phyloP scores from a whole-genome alignment of 2,888 invertebrate genomes.

The Ryuthela nishihirai region DNA sequence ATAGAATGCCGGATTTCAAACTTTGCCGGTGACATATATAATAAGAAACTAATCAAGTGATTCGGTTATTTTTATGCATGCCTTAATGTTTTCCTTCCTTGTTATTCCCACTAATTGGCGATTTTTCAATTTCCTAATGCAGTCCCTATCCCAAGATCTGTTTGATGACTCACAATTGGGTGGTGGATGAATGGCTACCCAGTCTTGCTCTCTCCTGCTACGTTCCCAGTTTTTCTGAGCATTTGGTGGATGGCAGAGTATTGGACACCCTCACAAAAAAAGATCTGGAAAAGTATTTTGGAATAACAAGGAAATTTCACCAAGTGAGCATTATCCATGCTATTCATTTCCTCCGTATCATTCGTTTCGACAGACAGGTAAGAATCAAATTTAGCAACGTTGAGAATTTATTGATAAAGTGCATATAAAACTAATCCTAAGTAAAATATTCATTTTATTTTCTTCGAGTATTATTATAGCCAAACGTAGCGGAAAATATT shows the following conservation, averaged over 20 bases:
- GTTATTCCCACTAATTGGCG: too few relatives aligned
- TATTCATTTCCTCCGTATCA: slow-evolving; percentile 82
- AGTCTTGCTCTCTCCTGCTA: slow-evolving; percentile 85
- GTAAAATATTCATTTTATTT: too few relatives aligned
- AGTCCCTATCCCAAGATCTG: slow-evolving; percentile 76
- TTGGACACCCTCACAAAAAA: slow-evolving; percentile 88
- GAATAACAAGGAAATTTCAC: slow-evolving; percentile 88
- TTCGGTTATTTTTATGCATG: too few relatives aligned
- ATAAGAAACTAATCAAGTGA: too few relatives aligned
- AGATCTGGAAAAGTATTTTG: slow-evolving; percentile 88
- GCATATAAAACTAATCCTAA: too few relatives aligned
- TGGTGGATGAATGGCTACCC: slow-evolving; percentile 86
- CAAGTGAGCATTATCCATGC: slow-evolving; percentile 92
- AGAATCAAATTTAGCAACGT: too few relatives aligned
- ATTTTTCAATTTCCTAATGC: slow-evolving; percentile 34
- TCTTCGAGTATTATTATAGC: too few relatives aligned
- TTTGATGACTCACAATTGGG: slow-evolving; percentile 87
- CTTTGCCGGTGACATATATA: too few relatives aligned
- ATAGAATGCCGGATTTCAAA: too few relatives aligned
- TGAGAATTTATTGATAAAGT: too few relatives aligned
- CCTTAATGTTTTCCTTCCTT: too few relatives aligned
- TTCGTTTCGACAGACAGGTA: slow-evolving; percentile 71
- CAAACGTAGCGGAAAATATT: too few relatives aligned
- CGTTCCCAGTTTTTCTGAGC: slow-evolving; percentile 79
- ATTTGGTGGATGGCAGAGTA: slow-evolving; percentile 89